Percentiles rank a stretch among this genome's conserved stretches.
These are phyloP conservation scores for Hemicordylus capensis DNA, from an alignment of 2,113 vertebrate species.

Conservation along the genomic window DNA sequence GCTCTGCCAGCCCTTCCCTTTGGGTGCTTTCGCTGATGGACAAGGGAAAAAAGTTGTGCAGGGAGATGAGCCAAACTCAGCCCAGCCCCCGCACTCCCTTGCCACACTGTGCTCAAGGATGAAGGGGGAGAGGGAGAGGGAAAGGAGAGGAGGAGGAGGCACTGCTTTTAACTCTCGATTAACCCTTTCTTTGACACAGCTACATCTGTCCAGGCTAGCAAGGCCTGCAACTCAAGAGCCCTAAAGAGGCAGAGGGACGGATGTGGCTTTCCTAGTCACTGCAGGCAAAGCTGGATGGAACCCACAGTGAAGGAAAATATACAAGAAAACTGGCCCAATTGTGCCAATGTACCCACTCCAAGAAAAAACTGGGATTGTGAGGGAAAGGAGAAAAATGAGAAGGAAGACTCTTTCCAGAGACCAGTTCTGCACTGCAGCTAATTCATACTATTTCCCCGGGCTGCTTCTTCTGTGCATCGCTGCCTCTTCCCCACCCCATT, in stretches of 20 bases:
- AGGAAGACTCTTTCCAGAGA: neutral
- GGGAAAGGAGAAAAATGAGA: slow-evolving; percentile 17
- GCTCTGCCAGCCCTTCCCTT: slow-evolving; percentile 8
- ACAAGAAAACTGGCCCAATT: neutral
- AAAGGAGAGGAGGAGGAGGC: neutral
- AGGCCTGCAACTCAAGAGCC: neutral
- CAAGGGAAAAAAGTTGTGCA: slow-evolving; percentile 44
- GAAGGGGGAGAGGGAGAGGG: slow-evolving; percentile 55
- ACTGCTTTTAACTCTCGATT: slow-evolving; percentile 6
- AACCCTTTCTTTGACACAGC: neutral
- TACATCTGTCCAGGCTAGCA: neutral
- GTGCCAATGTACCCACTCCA: neutral
- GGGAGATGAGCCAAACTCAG: neutral
- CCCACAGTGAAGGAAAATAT: neutral
- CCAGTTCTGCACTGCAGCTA: neutral
- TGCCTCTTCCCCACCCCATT: neutral
- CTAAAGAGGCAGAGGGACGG: neutral
- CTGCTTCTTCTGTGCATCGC: neutral
- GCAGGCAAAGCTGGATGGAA: neutral
- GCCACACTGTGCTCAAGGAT: slow-evolving; percentile 63
- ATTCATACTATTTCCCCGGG: neutral
- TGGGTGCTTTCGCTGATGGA: neutral
- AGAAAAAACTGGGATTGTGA: slow-evolving; percentile 41
- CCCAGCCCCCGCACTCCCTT: slow-evolving; percentile 55
- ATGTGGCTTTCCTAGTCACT: neutral